phyloP scores from a whole-genome alignment of 2,888 invertebrate genomes.

The Diabrotica balteata region DNA sequence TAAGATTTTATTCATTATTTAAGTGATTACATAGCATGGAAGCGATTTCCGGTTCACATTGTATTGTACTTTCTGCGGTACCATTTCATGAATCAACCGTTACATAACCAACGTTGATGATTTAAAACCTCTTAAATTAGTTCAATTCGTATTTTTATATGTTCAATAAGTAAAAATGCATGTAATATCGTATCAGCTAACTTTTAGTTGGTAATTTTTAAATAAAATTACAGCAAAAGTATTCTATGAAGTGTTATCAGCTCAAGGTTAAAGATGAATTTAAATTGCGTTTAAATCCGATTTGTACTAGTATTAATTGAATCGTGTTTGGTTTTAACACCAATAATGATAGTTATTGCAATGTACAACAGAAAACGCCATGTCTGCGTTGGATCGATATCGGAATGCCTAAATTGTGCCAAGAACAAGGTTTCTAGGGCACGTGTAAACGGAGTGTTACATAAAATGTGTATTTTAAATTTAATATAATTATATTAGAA shows the following conservation, averaged over 20 bases:
- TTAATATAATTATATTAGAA: not conserved
- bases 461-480: constrained; percentile 26
- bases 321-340: too few relatives aligned
- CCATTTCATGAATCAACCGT: constrained; percentile 4
- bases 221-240: not conserved
- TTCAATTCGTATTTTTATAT: not conserved
- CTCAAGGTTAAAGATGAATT: constrained; percentile 18
- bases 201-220: not conserved
- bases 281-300: constrained; percentile 15
- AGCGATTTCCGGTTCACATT: not conserved
- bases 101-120: constrained; percentile 8
- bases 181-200: too few relatives aligned
- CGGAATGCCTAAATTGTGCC: constrained; percentile 31
- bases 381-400: constrained; percentile 28
- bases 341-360: too few relatives aligned
- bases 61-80: not conserved
- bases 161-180: too few relatives aligned
- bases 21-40: not conserved
- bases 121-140: not conserved
- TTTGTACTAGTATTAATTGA: constrained; percentile 3
- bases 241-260: not conserved
- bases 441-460: constrained; percentile 29
- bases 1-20: constrained; percentile 54
- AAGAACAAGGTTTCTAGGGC: constrained; percentile 31
- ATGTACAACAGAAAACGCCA: too few relatives aligned